Conservation (phyloP, 2,888 invertebrate species). For the Chrysolina haemoptera region DNA sequence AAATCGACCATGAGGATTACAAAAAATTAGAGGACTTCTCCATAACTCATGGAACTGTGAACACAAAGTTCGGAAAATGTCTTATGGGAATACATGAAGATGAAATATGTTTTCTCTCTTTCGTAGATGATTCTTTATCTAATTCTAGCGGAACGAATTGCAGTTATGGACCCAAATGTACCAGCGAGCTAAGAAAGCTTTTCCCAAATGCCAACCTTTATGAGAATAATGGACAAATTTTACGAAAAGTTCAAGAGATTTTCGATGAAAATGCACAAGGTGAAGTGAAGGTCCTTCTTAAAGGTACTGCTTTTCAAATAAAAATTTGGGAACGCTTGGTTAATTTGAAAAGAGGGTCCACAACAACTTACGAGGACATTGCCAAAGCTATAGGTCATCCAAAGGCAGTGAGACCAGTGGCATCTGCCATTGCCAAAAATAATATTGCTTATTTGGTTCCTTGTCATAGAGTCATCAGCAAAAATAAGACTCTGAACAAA, state of each 20-base stretch:
- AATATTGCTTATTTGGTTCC: constrained; percentile 65
- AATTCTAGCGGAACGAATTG: constrained; percentile 41
- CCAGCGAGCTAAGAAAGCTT: constrained; percentile 50
- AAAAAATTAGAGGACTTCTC: constrained; percentile 52
- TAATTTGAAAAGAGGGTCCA: constrained; percentile 60
- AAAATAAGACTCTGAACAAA: constrained; percentile 61
- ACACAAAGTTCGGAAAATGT: constrained; percentile 60
- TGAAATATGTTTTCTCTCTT: constrained; percentile 57
- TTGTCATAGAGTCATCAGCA: constrained; percentile 66
- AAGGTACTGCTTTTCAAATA: constrained; percentile 64
- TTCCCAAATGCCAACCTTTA: constrained; percentile 60
- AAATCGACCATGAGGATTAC: constrained; percentile 45
- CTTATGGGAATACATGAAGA: constrained; percentile 56
- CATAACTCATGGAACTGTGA: constrained; percentile 54
- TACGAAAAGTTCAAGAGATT: constrained; percentile 37
- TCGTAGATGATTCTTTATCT: constrained; percentile 47
- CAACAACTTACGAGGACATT: constrained; percentile 63
- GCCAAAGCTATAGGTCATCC: constrained; percentile 63
- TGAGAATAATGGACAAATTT: constrained; percentile 52
- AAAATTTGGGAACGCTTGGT: constrained; percentile 64
- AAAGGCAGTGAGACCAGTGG: constrained; percentile 64
- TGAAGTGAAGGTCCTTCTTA: constrained; percentile 57
- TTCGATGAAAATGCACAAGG: constrained; percentile 46
- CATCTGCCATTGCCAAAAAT: constrained; percentile 66
- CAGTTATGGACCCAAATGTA: background rate